phyloP scores from a whole-genome alignment of 2,888 invertebrate genomes.

The Nemotelus nigrinus region DNA sequence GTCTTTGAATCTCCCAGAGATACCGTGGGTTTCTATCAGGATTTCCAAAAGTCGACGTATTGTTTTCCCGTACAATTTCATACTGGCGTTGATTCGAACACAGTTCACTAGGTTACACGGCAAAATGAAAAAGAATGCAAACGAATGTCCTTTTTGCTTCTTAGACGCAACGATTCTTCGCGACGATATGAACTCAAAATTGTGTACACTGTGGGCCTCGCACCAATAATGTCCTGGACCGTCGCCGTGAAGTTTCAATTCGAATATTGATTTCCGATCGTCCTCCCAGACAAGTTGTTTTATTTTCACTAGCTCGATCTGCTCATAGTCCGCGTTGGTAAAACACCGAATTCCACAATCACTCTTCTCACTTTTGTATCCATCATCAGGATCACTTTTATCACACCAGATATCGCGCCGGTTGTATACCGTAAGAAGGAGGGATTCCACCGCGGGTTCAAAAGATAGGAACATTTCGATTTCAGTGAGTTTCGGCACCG shows the following conservation, averaged over 20 bases:
- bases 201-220: conserved; percentile 67
- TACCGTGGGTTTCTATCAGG: conserved; percentile 53
- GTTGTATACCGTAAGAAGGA: conserved; percentile 68
- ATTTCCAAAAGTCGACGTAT: conserved; percentile 46
- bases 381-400: conserved; percentile 48
- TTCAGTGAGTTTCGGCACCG: background rate
- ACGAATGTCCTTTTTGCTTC: conserved; percentile 57
- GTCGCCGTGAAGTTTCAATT: conserved; percentile 67
- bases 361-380: conserved; percentile 49
- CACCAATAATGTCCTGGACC: conserved; percentile 75
- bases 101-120: conserved; percentile 52
- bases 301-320: conserved; percentile 66
- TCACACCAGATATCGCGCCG: conserved; percentile 69
- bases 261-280: conserved; percentile 63
- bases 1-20: conserved; percentile 48
- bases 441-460: conserved; percentile 54
- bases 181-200: conserved; percentile 67
- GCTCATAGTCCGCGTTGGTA: conserved; percentile 68
- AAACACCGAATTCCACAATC: conserved; percentile 71
- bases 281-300: conserved; percentile 61
- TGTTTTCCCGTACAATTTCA: conserved; percentile 47
- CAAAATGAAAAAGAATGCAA: conserved; percentile 58
- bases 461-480: conserved; percentile 49
- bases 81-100: conserved; percentile 38
- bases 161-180: conserved; percentile 67